Base-by-base conservation (phyloP, 2,888 invertebrate species). In the Dioctria linearis region DNA sequence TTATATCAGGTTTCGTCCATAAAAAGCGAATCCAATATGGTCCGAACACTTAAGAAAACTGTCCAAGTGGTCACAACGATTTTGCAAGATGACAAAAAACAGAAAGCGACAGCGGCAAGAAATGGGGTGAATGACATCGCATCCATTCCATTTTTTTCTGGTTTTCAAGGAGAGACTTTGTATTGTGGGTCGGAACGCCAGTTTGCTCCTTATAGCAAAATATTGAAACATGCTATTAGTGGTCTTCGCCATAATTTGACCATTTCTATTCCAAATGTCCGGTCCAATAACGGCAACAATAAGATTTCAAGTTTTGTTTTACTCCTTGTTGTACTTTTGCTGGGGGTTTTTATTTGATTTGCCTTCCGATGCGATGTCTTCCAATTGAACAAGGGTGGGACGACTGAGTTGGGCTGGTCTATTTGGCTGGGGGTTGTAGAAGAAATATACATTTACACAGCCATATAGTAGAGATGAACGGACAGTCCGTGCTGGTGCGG, bases 241-340 rank as follows among this genome's bases (percentile, higher is more conserved):
- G 83, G 82, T 83, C 82, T 82, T 82, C 83, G 83, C 84, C 84
- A 85, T 85, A 85, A 85, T 85, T 85, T 83, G 85, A 84, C 84
- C 85, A 85, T 85, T 85, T 85, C 85, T 85, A 85, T 85, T 85
- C 85, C 83, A 82, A 85, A 83, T 84, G 84, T 85, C 84, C 84
- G 81, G 83, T 84, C 84, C 84, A 85, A 85, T 85, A 85, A 85
- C 83, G 84, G 79, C 82, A 83, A 83, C 83, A 85, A 83, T 83
- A 82, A 83, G 82, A 82, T 82, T 81, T 81, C 79, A 76, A 78
- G 75, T 78, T 79, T 79, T 79, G 69, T 81, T 82, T 81, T 69
- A 80, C 63, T 82, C 80, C 79, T 81, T 78, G 66, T 11, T 42
- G 66, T 54, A 37, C 4, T 57, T 25, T 57, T 57, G 67, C 25